Conservation (phyloP, 2,888 invertebrate genomes). For the Chrysotoxum bicinctum region DNA sequence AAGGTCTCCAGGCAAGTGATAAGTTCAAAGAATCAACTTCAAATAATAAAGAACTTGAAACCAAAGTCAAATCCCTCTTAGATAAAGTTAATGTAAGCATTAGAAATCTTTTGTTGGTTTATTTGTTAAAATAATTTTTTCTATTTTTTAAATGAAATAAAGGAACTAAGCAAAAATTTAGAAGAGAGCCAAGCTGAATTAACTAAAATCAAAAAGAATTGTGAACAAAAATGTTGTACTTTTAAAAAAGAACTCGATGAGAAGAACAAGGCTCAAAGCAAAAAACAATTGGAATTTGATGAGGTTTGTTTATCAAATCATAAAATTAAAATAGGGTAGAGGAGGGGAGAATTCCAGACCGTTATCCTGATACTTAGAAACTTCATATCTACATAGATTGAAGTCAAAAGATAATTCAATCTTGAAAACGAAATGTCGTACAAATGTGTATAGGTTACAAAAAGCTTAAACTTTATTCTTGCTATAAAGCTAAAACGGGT, state of each 20-base stretch:
- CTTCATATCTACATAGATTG: too few relatives aligned
- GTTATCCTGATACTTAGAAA: too few relatives aligned
- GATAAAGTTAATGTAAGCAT: slow-evolving; percentile 39
- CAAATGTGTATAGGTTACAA: too few relatives aligned
- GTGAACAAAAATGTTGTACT: background rate
- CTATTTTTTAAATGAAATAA: background rate
- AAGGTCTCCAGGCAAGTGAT: background rate
- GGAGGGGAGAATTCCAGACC: too few relatives aligned
- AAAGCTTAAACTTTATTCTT: too few relatives aligned
- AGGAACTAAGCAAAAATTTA: slow-evolving; percentile 7
- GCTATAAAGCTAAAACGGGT: too few relatives aligned
- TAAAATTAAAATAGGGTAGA: too few relatives aligned
- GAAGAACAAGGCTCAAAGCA: background rate
- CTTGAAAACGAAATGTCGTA: too few relatives aligned
- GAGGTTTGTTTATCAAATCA: slow-evolving; percentile 25
- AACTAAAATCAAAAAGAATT: background rate
- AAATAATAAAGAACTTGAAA: slow-evolving; percentile 4
- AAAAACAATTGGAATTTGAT: slow-evolving; percentile 19
- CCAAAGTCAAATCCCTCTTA: background rate
- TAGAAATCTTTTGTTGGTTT: background rate
- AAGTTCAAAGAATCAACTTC: background rate
- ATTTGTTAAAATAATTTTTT: background rate
- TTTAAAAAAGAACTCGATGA: slow-evolving; percentile 36
- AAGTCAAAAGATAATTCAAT: too few relatives aligned
- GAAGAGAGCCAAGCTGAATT: slow-evolving; percentile 29